phyloP scores from a whole-genome alignment of 2,113 vertebrate genomes.

The Hypomesus transpacificus region DNA sequence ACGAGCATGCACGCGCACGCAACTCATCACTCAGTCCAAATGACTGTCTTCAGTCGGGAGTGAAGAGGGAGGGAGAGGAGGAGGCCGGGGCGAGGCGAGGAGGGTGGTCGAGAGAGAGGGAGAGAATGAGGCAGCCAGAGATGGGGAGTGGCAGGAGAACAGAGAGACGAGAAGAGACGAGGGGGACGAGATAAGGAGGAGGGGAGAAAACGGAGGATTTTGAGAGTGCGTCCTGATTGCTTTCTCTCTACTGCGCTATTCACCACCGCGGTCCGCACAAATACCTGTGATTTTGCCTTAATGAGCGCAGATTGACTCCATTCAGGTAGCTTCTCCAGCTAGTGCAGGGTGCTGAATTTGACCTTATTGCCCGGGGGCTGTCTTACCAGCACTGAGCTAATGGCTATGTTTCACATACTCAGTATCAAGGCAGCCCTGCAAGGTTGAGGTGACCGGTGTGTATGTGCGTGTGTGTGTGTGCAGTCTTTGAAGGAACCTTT shows the following conservation, averaged over 20 bases:
- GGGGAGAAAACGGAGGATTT: neutral
- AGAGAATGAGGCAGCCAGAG: neutral
- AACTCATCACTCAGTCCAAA: slow-evolving; percentile 1
- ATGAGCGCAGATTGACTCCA: neutral
- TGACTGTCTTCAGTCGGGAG: neutral
- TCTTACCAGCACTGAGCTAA: too few species aligned
- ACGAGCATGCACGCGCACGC: neutral
- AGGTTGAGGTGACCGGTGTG: too few species aligned
- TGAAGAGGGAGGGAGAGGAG: neutral
- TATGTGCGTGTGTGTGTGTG: too few species aligned
- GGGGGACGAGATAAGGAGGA: neutral
- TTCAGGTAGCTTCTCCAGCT: too few species aligned
- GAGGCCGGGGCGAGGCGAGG: neutral
- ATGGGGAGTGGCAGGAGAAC: neutral
- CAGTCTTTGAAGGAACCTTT: too few species aligned
- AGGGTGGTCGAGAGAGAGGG: neutral
- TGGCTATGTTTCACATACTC: too few species aligned
- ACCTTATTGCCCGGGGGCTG: too few species aligned
- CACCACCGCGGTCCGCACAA: neutral
- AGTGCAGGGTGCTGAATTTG: too few species aligned
- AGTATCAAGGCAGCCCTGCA: too few species aligned
- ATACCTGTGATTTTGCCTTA: neutral
- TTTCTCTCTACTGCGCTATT: neutral
- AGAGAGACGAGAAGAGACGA: neutral
- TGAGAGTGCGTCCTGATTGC: neutral